Base-by-base conservation (phyloP, 2,888 invertebrate species). In the Cheilosia pagana region DNA sequence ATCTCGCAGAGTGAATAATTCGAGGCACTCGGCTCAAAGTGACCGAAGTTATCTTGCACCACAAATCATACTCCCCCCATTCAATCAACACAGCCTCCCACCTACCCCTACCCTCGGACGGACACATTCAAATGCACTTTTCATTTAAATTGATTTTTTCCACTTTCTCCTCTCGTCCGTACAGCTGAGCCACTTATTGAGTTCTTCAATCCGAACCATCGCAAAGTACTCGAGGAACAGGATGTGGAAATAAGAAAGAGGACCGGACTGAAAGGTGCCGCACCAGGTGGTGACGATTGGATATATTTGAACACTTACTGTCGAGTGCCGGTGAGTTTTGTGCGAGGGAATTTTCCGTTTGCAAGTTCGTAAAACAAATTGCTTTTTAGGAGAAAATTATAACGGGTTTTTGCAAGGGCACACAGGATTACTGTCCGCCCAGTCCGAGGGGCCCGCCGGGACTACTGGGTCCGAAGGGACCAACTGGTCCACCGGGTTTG, bases 301-400 rank as follows among this genome's bases (percentile, higher is more conserved):
- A 95, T 97, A 87, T 97, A 97, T 95, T 92, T 97, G 87, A 96
- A 97, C 71, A 96, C 96, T 86, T 96, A 96, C 89, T 96, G 97
- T 41, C 94, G 97, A 88, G 96, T 97, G 88, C 96, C 97, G 89
- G 96, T 96, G 91, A 93, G 94, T 92, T 62, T 31, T 16, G 31
- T 28, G 12, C 1, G 31, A 57, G 28, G 43, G 14, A 23, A 10
- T 48, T 25, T 71, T 53, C 10, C 14, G 39, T 1, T 16, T 35
- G 7, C 2, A 48, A 55, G 8, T 76, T 41, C 21, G 60, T 63
- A 7, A 31, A 19, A 41, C 8, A 43, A 62, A 60, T n/a, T 23
- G 75, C 81, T 88, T 81, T 93, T 19, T 92, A 97, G 96, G 94
- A 96, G 89, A 95, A 95, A 89, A 96, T 96, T 1, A 95, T 97